These are phyloP conservation scores for Saccostrea glomerata DNA, from an alignment of 1,140 invertebrate genomes.

Conservation along the genomic window DNA sequence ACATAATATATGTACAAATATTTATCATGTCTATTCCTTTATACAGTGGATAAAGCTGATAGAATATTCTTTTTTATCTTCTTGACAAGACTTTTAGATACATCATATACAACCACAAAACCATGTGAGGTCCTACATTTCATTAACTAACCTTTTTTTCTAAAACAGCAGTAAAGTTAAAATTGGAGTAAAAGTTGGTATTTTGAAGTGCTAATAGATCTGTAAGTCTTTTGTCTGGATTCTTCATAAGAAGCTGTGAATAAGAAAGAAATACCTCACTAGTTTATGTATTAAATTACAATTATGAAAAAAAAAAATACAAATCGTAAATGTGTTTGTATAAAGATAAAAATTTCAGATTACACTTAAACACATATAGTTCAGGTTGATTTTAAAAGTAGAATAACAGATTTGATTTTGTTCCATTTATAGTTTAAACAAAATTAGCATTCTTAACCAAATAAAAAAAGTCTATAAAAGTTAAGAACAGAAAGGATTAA, in stretches of 20 bases:
- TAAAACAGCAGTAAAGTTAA: slow-evolving; percentile 68
- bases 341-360: neutral
- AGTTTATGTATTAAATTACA: no score
- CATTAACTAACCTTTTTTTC: slow-evolving; percentile 67
- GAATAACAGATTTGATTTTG: no score
- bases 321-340: neutral
- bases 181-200: slow-evolving; percentile 67
- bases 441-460: no score
- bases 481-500: no score
- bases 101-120: no score
- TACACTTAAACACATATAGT: neutral
- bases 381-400: neutral
- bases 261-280: slow-evolving; percentile 9
- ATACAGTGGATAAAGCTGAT: no score
- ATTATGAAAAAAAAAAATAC: neutral
- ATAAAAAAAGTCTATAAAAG: no score
- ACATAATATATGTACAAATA: neutral
- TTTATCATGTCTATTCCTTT: no score
- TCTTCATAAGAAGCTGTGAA: slow-evolving; percentile 71
- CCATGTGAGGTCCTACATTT: neutral
- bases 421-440: no score
- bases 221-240: slow-evolving; percentile 65
- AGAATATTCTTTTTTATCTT: no score
- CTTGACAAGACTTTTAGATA: no score
- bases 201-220: slow-evolving; percentile 67